These are phyloP conservation scores for Leucoraja ocellata DNA, from an alignment of 2,797 vertebrate genomes.

Conservation along the genomic window DNA sequence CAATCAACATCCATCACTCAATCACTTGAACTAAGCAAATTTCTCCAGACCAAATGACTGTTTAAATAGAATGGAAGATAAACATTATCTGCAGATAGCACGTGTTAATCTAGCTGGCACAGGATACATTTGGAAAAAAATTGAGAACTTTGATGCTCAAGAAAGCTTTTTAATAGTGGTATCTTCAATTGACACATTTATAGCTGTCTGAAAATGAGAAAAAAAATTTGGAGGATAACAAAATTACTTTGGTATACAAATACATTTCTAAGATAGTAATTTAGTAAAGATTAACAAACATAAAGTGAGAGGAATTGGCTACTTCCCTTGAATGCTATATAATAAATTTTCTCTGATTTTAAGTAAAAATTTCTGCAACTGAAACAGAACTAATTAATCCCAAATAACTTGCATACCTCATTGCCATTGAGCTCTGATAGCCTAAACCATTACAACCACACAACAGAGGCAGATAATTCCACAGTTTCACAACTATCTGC, in stretches of 20 bases:
- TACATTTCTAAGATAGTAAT: neutral
- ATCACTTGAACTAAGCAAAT: neutral
- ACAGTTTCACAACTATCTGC: too few relatives aligned
- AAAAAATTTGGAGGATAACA: conserved; percentile 6
- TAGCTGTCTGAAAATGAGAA: neutral
- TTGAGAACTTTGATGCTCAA: neutral
- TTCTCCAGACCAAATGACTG: neutral
- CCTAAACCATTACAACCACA: neutral
- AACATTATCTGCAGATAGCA: conserved; percentile 26
- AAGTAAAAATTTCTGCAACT: conserved; percentile 13
- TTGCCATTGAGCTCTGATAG: neutral
- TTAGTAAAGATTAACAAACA: conserved; percentile 9
- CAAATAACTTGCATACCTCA: neutral
- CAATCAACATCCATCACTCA: neutral
- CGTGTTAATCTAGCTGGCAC: neutral
- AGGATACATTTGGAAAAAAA: conserved; percentile 20
- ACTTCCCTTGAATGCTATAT: neutral
- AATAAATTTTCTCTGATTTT: neutral
- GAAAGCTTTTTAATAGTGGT: neutral
- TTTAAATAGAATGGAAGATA: conserved; percentile 31
- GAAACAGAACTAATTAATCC: neutral
- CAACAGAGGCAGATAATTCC: neutral
- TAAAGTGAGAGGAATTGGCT: neutral
- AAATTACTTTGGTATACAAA: conserved; percentile 1
- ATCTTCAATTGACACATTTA: conserved; percentile 11